Evolutionary conservation across 2,888 invertebrate species (phyloP).

Genomic region (Vandiemenella viatica): DNA sequence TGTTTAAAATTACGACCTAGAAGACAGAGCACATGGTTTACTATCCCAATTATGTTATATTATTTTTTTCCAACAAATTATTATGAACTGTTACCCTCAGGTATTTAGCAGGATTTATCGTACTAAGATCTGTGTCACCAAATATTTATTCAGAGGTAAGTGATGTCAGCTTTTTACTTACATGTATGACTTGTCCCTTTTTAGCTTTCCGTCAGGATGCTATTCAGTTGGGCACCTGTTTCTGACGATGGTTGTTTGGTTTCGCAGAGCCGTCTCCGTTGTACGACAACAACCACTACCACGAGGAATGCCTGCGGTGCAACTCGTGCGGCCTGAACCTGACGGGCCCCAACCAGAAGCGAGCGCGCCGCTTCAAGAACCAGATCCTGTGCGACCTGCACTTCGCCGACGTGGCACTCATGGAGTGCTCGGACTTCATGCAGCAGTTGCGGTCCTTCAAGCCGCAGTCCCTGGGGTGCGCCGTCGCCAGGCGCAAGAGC

Average conservation of each 20-base stretch:
- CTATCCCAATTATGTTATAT: too few species aligned
- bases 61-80: too few species aligned
- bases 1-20: too few species aligned
- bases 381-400: constrained; percentile 91
- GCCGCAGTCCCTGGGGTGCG: constrained; percentile 88
- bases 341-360: constrained; percentile 70
- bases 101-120: too few species aligned
- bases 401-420: constrained; percentile 90
- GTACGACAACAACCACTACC: constrained; percentile 91
- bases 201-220: too few species aligned
- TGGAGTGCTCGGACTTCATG: constrained; percentile 96
- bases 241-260: not conserved
- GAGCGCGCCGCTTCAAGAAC: constrained; percentile 52
- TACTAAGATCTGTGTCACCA: too few species aligned
- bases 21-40: too few species aligned
- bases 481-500: constrained; percentile 82
- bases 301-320: constrained; percentile 94
- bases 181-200: too few species aligned
- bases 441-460: constrained; percentile 91
- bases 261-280: constrained; percentile 74
- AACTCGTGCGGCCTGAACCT: constrained; percentile 88
- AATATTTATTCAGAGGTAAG: too few species aligned
- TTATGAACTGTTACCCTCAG: too few species aligned
- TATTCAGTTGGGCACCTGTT: too few species aligned
- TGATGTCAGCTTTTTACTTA: too few species aligned